Percentiles rank a stretch among this genome's conserved stretches.
phyloP scores from a whole-genome alignment of 2,888 invertebrate genomes.

The Dolichopus griseipennis region DNA sequence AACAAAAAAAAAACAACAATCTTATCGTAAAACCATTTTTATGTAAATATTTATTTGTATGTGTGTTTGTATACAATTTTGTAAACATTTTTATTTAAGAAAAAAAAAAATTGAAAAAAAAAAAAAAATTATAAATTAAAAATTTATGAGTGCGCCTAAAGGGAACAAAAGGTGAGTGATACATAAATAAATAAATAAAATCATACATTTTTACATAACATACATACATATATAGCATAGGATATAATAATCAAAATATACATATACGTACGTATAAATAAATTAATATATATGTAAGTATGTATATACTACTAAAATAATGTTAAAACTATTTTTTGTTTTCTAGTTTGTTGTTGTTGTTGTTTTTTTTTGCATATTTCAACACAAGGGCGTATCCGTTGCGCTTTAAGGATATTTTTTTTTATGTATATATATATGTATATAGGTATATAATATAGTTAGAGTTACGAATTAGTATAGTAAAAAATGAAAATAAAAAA shows the following conservation, averaged over 20 bases:
- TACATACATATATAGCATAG: not conserved
- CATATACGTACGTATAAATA: not conserved
- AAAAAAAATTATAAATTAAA: too few relatives aligned
- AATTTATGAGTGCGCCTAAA: not conserved
- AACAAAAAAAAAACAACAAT: too few relatives aligned
- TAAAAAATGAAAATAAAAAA: too few relatives aligned
- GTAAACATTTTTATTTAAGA: too few relatives aligned
- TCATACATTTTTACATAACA: not conserved
- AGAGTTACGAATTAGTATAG: too few relatives aligned
- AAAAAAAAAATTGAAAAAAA: too few relatives aligned
- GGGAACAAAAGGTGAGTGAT: not conserved
- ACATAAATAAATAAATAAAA: not conserved
- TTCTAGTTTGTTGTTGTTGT: not conserved
- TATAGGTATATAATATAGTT: too few relatives aligned
- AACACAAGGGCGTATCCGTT: conserved; percentile 1
- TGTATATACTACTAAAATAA: not conserved
- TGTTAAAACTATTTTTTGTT: too few relatives aligned
- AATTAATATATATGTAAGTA: not conserved
- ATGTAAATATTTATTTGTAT: too few relatives aligned
- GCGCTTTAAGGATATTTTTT: conserved; percentile 1
- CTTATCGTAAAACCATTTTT: too few relatives aligned
- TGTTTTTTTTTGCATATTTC: not conserved
- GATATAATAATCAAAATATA: too few relatives aligned
- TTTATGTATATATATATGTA: not conserved
- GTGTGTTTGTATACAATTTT: too few relatives aligned